Evolutionary conservation across 2,113 vertebrate genomes (phyloP), one percentile per base, ranked within the genome.

Genomic region (Anguilla rostrata): DNA sequence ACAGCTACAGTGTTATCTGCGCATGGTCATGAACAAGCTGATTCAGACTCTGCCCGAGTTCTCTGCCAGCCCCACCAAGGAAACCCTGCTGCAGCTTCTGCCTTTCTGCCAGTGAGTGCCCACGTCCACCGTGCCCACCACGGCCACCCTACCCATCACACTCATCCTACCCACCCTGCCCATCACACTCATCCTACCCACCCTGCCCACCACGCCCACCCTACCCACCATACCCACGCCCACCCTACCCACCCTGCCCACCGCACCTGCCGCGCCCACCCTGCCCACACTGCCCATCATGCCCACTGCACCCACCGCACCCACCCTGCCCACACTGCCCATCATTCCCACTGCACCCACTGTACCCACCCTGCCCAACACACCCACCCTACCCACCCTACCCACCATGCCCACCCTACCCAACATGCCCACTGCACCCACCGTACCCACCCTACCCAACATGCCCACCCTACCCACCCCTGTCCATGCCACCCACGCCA

Each of bases 11-110:
- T 94, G 92, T 86, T 99, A 99, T 95, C 94, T 99, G 89, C 97
- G 98, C 86, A 97, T 91, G 0, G 95, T 99, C 92, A 98, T 99
- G 98, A 99, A 99, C 95, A 99, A 99, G 92, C 93, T 99, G 89
- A 96, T 99, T 93, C 98, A 99, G 92, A 95, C 95, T 20, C 94
- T 98, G 91, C 98, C 98, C 3, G 97, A 98, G 93, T 99, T 99
- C 90, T 94, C 96, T 16, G 92, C 97, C 93, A 95, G 84, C 63
- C 98, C 98, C 90, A 97, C 96, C 94, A 99, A 99, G 91, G 98
- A 99, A 92, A 97, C 96, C 26, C 96, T 99, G 83, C 94, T 96
- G 87, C 97, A 96, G 81, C 94, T 99, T 91, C 95, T 99, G 94
- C 98, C 98, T 87, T 99, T 99, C 95, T 98, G 98, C 85, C 89